A percentile compares a stretch with the other conserved stretches of the same genome.
Conservation (phyloP, 2,113 vertebrate genomes). For the Ibidorhyncha struthersii region DNA sequence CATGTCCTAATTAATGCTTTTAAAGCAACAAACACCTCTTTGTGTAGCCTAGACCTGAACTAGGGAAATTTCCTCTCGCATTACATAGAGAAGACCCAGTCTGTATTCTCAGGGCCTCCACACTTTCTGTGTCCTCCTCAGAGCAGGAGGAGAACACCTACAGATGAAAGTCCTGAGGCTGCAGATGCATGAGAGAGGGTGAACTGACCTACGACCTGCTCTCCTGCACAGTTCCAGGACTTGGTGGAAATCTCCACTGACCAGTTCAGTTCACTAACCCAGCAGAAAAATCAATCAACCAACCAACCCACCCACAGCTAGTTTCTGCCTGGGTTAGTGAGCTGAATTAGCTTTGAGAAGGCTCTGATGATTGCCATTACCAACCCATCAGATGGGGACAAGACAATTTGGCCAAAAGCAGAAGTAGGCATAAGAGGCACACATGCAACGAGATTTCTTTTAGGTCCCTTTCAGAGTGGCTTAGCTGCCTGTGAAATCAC, state of each 20-base stretch:
- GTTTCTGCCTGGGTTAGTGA: not conserved
- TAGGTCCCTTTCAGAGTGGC: not conserved
- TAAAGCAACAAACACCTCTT: not conserved
- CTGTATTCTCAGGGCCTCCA: not conserved
- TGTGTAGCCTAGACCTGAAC: not conserved
- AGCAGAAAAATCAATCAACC: not conserved
- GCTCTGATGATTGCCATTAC: not conserved
- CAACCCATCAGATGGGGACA: not conserved
- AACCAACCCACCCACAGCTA: not conserved
- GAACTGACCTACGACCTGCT: not conserved
- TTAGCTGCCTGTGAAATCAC: not conserved
- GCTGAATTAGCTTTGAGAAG: not conserved
- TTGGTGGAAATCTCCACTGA: not conserved
- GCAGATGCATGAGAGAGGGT: not conserved
- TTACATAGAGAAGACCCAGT: not conserved
- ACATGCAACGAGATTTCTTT: not conserved
- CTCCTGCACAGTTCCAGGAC: not conserved
- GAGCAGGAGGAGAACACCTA: not conserved
- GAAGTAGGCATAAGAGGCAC: not conserved
- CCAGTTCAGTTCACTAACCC: not conserved
- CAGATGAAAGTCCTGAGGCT: not conserved
- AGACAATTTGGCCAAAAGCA: not conserved
- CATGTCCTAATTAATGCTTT: not conserved
- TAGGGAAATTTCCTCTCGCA: not conserved
- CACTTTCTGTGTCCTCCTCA: not conserved